These are phyloP conservation scores for Athalia cordata DNA, from an alignment of 2,888 invertebrate genomes.

Conservation along the genomic window DNA sequence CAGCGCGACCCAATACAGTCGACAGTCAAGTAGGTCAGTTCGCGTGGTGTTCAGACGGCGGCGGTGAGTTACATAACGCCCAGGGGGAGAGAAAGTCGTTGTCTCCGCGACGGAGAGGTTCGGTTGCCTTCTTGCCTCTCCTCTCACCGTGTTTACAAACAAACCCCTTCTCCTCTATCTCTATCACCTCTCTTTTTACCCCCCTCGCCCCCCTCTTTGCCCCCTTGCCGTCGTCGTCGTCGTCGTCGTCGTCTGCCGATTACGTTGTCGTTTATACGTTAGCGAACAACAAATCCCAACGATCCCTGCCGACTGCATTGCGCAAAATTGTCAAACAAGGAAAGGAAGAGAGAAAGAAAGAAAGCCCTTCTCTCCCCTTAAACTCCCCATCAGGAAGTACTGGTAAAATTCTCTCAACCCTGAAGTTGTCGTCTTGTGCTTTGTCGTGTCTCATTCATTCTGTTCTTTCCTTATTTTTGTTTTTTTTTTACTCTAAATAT, in stretches of 20 bases:
- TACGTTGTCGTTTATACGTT: not conserved
- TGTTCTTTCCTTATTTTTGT: slow-evolving; percentile 16
- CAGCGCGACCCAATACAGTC: slow-evolving; percentile 44
- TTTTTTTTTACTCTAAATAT: not conserved
- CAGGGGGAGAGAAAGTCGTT: slow-evolving; percentile 62
- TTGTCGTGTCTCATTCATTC: slow-evolving; percentile 23
- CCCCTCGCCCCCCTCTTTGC: slow-evolving; percentile 5
- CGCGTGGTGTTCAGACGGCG: slow-evolving; percentile 47
- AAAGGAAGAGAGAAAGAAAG: slow-evolving; percentile 51
- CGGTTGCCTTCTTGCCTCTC: slow-evolving; percentile 27
- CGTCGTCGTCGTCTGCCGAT: not conserved
- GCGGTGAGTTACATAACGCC: slow-evolving; percentile 66
- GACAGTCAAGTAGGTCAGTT: slow-evolving; percentile 68
- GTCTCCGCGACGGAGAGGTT: slow-evolving; percentile 40
- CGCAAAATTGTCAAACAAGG: slow-evolving; percentile 62
- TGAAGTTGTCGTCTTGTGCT: not conserved
- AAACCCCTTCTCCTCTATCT: slow-evolving; percentile 56
- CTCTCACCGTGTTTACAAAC: slow-evolving; percentile 67
- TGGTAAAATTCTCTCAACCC: slow-evolving; percentile 50
- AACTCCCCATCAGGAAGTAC: slow-evolving; percentile 47
- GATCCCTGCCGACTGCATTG: slow-evolving; percentile 60
- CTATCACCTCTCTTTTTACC: slow-evolving; percentile 19
- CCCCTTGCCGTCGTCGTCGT: not conserved
- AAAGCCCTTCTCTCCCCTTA: not conserved
- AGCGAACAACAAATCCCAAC: not conserved